phyloP scores from a whole-genome alignment of 2,113 vertebrate genomes.

The Scolopax mira region DNA sequence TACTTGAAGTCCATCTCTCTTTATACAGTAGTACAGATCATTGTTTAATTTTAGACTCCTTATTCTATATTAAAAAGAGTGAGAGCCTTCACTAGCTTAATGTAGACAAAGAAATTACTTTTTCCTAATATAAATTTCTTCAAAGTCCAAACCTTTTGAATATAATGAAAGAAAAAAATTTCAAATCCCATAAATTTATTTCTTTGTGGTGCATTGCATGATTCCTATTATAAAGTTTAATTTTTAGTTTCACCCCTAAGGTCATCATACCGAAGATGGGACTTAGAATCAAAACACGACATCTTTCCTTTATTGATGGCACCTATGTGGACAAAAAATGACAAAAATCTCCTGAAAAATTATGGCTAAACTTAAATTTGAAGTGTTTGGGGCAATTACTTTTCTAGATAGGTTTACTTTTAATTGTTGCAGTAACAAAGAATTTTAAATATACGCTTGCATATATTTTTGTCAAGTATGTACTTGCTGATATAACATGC shows the following conservation, averaged over 20 bases:
- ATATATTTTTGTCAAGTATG: neutral
- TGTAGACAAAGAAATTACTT: neutral
- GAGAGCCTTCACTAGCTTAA: neutral
- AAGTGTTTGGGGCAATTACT: neutral
- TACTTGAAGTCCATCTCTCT: neutral
- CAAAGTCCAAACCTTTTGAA: neutral
- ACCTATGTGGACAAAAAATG: neutral
- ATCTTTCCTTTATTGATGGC: neutral
- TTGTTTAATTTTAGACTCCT: constrained; percentile 15
- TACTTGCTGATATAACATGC: neutral
- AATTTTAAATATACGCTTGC: neutral
- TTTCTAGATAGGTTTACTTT: neutral
- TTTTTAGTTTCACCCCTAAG: neutral
- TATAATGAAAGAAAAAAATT: neutral
- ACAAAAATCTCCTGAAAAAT: neutral
- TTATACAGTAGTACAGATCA: neutral
- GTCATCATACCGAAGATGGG: neutral
- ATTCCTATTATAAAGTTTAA: neutral
- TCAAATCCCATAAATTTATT: neutral
- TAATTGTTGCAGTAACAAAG: neutral
- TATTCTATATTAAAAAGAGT: neutral
- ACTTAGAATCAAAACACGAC: neutral
- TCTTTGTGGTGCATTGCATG: neutral
- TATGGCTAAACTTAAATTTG: neutral
- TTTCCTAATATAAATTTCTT: neutral